Conservation (phyloP, 2,888 invertebrate genomes). For the Ophion slaviceki region DNA sequence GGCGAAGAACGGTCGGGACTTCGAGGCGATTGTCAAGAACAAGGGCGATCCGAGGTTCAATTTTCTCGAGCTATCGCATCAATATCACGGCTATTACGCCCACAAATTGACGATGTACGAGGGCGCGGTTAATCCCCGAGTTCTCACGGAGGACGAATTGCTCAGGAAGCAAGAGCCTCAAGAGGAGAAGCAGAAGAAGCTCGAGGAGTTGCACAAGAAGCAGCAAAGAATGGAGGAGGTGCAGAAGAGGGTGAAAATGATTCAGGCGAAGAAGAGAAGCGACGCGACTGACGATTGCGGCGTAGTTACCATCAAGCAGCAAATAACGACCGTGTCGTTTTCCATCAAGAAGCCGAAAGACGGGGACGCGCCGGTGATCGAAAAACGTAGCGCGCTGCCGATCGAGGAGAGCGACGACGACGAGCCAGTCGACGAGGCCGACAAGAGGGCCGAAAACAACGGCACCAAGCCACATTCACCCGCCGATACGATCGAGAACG, state of each 20-base stretch:
- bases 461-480: constrained; percentile 77
- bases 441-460: constrained; percentile 69
- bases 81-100: constrained; percentile 93
- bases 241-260: constrained; percentile 81
- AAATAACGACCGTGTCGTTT: constrained; percentile 88
- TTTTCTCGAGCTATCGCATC: constrained; percentile 91
- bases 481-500: constrained; percentile 65
- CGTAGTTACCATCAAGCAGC: constrained; percentile 66
- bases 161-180: constrained; percentile 80
- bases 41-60: constrained; percentile 94
- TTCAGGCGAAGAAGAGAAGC: constrained; percentile 81
- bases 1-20: constrained; percentile 96
- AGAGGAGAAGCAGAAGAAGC: constrained; percentile 80
- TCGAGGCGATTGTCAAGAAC: constrained; percentile 93
- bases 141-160: constrained; percentile 80
- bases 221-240: constrained; percentile 82
- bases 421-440: constrained; percentile 69
- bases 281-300: constrained; percentile 75
- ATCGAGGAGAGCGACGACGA: constrained; percentile 88
- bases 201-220: constrained; percentile 80
- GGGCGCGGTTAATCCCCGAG: constrained; percentile 79
- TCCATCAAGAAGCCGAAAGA: constrained; percentile 94
- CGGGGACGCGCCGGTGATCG: constrained; percentile 86
- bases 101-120: constrained; percentile 86
- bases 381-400: constrained; percentile 89